Evolutionary conservation across 2,888 invertebrate species (phyloP), one percentile per base, ranked within the genome.

Genomic region (Tubiluchus corallicola): DNA sequence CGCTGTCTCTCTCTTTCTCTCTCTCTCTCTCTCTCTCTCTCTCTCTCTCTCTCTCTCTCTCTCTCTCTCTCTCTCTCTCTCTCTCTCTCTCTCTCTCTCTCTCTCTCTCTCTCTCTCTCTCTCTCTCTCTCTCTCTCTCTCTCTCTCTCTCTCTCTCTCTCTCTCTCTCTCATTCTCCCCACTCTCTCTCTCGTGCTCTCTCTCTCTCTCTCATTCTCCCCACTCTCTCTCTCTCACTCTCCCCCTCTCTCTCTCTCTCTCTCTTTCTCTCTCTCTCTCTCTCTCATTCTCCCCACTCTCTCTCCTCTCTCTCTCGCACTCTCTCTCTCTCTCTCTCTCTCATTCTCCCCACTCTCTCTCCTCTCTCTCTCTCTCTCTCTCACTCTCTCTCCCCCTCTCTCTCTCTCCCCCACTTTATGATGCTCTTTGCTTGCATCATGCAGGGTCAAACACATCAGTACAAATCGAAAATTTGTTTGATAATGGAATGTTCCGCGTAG

Each of bases 21-120:
- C 29, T n/a, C 29, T 29, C 29, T 29, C 29, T 29, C 29, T 29
- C 29, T n/a, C 29, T n/a, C 29, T 29, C 29, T n/a, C 29, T 9
- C n/a, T n/a, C 29, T 29, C 29, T n/a, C 29, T 29, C n/a, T 29
- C 9, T 29, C n/a, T 29, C 29, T n/a, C n/a, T n/a, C 9, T n/a
- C 29, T 29, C n/a, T n/a, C n/a, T 29, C n/a, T 9, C 9, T 29
- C 29, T 29, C 29, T 29, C 9, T 29, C n/a, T 29, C 29, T n/a
- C n/a, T n/a, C 9, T 29, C n/a, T 29, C 9, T 29, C n/a, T n/a
- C n/a, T n/a, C n/a, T n/a, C n/a, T n/a, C n/a, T n/a, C n/a, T n/a
- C n/a, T n/a, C n/a, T n/a, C 29, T n/a, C 29, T 29, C 29, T n/a
- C 29, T 9, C n/a, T n/a, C 29, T 29, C 29, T n/a, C 29, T 29